Evolutionary conservation across 2,888 invertebrate genomes (phyloP).

Genomic region (Bombyx huttoni): DNA sequence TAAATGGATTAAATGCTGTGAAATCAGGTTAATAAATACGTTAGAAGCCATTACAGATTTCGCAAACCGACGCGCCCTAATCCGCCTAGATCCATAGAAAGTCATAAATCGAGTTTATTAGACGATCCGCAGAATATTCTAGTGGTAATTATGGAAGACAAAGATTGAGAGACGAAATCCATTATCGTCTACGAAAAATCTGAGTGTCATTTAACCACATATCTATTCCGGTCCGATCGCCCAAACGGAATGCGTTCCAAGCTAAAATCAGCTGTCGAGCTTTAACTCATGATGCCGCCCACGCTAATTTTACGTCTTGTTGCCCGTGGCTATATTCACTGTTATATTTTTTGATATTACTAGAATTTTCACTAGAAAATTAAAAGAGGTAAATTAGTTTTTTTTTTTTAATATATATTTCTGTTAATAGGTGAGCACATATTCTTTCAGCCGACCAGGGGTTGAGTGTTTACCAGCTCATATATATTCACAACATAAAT

Average conservation of each 20-base stretch:
- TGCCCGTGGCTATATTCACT: neutral
- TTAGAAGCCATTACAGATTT: neutral
- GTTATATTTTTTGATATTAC: neutral
- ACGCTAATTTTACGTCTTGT: constrained; percentile 4
- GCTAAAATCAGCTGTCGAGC: constrained; percentile 42
- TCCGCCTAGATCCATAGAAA: neutral
- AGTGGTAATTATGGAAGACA: neutral
- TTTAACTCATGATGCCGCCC: constrained; percentile 37
- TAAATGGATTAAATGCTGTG: neutral
- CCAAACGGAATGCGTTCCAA: constrained; percentile 37
- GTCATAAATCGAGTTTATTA: neutral
- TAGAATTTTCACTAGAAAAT: neutral
- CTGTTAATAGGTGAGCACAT: too few relatives aligned
- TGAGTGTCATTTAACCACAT: constrained; percentile 25
- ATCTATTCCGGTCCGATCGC: constrained; percentile 34
- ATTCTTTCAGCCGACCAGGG: too few relatives aligned
- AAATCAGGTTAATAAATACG: neutral
- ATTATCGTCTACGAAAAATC: constrained; percentile 14
- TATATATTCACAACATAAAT: too few relatives aligned
- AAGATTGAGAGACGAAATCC: neutral
- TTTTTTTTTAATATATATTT: too few relatives aligned
- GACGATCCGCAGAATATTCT: neutral
- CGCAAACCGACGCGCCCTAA: neutral
- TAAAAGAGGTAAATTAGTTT: neutral
- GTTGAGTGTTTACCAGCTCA: too few relatives aligned